A percentile compares a stretch with the other conserved stretches of the same genome.
These are phyloP conservation scores for Ianthella basta DNA, from an alignment of 37 sponge, comb jelly and placozoan genomes.

Conservation along the genomic window DNA sequence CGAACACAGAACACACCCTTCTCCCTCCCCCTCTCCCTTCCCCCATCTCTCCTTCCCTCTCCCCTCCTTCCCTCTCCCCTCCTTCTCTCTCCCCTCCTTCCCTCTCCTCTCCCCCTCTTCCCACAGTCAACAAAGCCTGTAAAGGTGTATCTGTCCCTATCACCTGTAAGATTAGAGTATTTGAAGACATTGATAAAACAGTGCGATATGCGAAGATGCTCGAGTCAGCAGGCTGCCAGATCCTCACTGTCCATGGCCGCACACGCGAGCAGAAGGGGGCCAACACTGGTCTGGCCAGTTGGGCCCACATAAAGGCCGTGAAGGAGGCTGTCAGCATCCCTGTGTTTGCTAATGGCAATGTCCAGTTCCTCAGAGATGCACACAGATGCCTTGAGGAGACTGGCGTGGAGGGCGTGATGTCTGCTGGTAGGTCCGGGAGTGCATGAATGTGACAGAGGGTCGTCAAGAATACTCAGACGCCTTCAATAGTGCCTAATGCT, in stretches of 20 bases:
- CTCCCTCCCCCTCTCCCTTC: background rate
- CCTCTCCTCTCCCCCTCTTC: background rate
- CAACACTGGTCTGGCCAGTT: conserved; percentile 90
- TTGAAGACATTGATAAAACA: conserved; percentile 89
- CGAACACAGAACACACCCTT: background rate
- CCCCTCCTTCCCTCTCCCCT: background rate
- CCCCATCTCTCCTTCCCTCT: background rate
- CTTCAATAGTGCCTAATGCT: too few species aligned
- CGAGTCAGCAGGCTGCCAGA: conserved; percentile 91
- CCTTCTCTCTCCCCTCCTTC: background rate
- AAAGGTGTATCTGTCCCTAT: conserved; percentile 84
- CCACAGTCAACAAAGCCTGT: conserved; percentile 67
- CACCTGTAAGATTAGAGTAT: conserved; percentile 97
- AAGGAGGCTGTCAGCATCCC: conserved; percentile 86
- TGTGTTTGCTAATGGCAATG: conserved; percentile 99
- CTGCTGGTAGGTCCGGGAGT: conserved; percentile 65
- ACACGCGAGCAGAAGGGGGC: conserved; percentile 90
- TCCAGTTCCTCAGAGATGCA: conserved; percentile 82
- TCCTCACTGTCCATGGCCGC: conserved; percentile 97
- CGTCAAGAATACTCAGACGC: too few species aligned
- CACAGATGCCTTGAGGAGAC: conserved; percentile 80
- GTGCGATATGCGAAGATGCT: conserved; percentile 94
- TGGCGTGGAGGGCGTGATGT: conserved; percentile 93
- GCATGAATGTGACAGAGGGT: too few species aligned
- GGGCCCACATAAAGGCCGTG: conserved; percentile 94